Conservation (phyloP, 1,140 invertebrate species). For the Hylyphantes graminicola region DNA sequence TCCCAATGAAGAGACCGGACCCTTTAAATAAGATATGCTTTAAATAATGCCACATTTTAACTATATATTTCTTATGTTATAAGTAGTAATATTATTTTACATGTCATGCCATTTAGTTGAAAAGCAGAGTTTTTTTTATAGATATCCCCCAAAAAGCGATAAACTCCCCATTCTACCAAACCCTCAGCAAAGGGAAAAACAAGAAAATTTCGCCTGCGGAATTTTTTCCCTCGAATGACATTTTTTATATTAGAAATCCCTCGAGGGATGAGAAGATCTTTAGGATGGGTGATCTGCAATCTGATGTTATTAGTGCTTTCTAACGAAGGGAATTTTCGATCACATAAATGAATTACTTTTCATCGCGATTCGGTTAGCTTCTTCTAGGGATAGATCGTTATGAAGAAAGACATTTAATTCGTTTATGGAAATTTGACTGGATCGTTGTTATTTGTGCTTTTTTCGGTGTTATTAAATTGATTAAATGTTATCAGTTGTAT, state of each 20-base stretch:
- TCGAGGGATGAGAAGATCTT: constrained; percentile 10
- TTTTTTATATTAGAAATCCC: constrained; percentile 12
- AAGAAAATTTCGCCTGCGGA: constrained; percentile 25
- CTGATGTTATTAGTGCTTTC: constrained; percentile 45
- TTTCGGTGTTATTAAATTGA: background rate
- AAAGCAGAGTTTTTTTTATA: background rate
- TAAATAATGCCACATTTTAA: too few relatives aligned
- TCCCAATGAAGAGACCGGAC: too few relatives aligned
- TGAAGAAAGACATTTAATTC: constrained; percentile 18
- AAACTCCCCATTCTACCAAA: background rate
- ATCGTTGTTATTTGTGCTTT: constrained; percentile 8
- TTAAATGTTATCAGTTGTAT: background rate
- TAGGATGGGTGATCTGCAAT: constrained; percentile 19
- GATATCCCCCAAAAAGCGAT: constrained; percentile 21
- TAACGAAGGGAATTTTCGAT: constrained; percentile 32
- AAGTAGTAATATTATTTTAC: too few relatives aligned
- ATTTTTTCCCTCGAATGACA: background rate
- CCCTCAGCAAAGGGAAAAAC: background rate
- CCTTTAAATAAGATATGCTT: too few relatives aligned
- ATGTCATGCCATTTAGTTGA: background rate
- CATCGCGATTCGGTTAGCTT: constrained; percentile 9
- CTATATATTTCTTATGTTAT: too few relatives aligned
- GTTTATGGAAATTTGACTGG: constrained; percentile 19
- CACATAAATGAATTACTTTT: constrained; percentile 43
- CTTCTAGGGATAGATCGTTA: constrained; percentile 11